Evolutionary conservation across 1,140 invertebrate genomes (phyloP).

Genomic region (Pemphigus obesinymphae): DNA sequence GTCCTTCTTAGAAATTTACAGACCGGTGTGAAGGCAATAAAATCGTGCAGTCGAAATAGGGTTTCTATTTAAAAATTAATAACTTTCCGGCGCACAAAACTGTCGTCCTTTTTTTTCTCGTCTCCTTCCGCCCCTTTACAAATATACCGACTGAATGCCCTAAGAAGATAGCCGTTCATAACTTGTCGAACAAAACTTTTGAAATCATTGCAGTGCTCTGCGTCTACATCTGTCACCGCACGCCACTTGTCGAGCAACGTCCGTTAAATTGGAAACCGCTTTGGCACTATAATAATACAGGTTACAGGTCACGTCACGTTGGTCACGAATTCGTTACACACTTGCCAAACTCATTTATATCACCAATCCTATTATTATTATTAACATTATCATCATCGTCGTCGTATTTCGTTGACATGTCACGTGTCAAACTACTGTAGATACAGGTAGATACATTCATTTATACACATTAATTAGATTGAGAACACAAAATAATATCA

Average conservation of each 20-base stretch:
- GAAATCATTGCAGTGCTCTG: neutral
- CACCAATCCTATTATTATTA: neutral
- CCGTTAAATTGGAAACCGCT: neutral
- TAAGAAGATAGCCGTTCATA: neutral
- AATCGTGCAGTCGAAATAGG: too few species aligned
- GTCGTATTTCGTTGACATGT: too few species aligned
- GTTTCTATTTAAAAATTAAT: slow-evolving; percentile 6
- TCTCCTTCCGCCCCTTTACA: neutral
- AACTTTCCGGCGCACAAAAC: neutral
- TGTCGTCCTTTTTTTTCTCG: neutral
- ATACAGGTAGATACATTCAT: too few species aligned
- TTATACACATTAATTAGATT: too few species aligned
- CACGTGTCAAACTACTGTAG: too few species aligned
- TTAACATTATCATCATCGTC: neutral
- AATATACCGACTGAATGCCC: neutral
- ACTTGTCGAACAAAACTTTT: neutral
- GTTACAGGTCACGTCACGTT: too few species aligned
- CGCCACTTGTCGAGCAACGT: too few species aligned
- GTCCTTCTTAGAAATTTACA: too few species aligned
- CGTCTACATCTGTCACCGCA: neutral
- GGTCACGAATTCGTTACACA: neutral
- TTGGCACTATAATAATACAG: too few species aligned
- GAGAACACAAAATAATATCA: too few species aligned
- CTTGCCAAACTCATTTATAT: neutral
- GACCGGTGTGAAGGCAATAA: too few species aligned